Conservation (phyloP, 1,140 invertebrate genomes). For the Manduca sexta region DNA sequence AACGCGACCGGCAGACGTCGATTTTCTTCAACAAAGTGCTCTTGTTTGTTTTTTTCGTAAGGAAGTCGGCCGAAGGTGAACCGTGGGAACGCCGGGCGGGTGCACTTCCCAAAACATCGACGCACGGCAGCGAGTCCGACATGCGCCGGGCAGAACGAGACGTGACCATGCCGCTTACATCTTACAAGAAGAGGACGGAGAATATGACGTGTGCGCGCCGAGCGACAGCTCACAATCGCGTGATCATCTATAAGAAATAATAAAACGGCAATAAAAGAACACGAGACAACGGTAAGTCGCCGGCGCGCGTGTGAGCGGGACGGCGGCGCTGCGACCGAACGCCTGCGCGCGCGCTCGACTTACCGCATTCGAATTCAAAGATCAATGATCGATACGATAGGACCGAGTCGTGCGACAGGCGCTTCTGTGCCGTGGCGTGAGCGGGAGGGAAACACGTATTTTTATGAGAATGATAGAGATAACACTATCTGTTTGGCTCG, state of each 20-base stretch:
- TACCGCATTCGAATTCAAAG: slow-evolving; percentile 67
- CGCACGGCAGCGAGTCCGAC: slow-evolving; percentile 66
- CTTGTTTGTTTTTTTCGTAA: slow-evolving; percentile 73
- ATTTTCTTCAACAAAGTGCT: slow-evolving; percentile 70
- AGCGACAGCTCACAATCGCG: slow-evolving; percentile 71
- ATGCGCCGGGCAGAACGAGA: slow-evolving; percentile 51
- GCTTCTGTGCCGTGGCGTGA: slow-evolving; percentile 27
- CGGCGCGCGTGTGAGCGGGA: slow-evolving; percentile 47
- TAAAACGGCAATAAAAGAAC: slow-evolving; percentile 73
- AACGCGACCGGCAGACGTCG: slow-evolving; percentile 69
- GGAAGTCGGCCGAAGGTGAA: slow-evolving; percentile 69
- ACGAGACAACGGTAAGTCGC: slow-evolving; percentile 53
- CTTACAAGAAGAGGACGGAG: slow-evolving; percentile 29
- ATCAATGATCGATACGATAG: slow-evolving; percentile 71
- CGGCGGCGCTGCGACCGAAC: slow-evolving; percentile 31
- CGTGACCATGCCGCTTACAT: slow-evolving; percentile 15
- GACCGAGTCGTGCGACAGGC: slow-evolving; percentile 47
- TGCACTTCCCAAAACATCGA: slow-evolving; percentile 73
- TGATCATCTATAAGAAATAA: slow-evolving; percentile 73
- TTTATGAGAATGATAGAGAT: slow-evolving; percentile 24
- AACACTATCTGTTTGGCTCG: slow-evolving; percentile 51
- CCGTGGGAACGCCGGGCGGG: slow-evolving; percentile 70
- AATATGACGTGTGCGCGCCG: slow-evolving; percentile 65
- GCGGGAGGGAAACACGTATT: slow-evolving; percentile 30
- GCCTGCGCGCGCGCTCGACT: slow-evolving; percentile 56